phyloP scores from a whole-genome alignment of 2,888 invertebrate genomes.

The Agriotes lineatus region DNA sequence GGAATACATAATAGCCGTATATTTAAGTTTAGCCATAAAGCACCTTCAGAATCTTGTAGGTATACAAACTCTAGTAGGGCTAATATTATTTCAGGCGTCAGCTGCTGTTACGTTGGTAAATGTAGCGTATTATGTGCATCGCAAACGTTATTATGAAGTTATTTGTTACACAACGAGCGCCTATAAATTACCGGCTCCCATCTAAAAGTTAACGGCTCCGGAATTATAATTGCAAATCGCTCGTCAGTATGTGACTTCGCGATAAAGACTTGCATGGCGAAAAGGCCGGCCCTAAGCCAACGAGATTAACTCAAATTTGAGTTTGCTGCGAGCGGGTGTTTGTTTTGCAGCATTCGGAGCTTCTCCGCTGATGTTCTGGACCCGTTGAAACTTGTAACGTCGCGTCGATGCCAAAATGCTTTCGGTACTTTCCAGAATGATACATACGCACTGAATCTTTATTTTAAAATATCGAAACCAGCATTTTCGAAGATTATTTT shows the following conservation, averaged over 20 bases:
- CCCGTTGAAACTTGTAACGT: too few relatives aligned
- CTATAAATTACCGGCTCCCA: slow-evolving; percentile 49
- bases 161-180: slow-evolving; percentile 51
- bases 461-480: too few relatives aligned
- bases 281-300: not conserved
- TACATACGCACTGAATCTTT: too few relatives aligned
- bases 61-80: slow-evolving; percentile 31
- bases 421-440: too few relatives aligned
- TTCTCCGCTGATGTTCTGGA: too few relatives aligned
- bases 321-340: too few relatives aligned
- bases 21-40: slow-evolving; percentile 22
- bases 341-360: too few relatives aligned
- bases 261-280: slow-evolving; percentile 3
- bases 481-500: too few relatives aligned
- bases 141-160: slow-evolving; percentile 56
- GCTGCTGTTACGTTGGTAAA: slow-evolving; percentile 54
- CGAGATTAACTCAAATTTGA: not conserved
- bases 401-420: too few relatives aligned
- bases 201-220: slow-evolving; percentile 42
- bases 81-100: slow-evolving; percentile 54
- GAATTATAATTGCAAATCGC: slow-evolving; percentile 38
- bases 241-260: slow-evolving; percentile 8
- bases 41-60: slow-evolving; percentile 19
- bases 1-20: not conserved
- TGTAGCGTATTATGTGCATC: slow-evolving; percentile 54